These are phyloP conservation scores for Lasiommata megera DNA, from an alignment of 2,888 invertebrate species.

Conservation along the genomic window DNA sequence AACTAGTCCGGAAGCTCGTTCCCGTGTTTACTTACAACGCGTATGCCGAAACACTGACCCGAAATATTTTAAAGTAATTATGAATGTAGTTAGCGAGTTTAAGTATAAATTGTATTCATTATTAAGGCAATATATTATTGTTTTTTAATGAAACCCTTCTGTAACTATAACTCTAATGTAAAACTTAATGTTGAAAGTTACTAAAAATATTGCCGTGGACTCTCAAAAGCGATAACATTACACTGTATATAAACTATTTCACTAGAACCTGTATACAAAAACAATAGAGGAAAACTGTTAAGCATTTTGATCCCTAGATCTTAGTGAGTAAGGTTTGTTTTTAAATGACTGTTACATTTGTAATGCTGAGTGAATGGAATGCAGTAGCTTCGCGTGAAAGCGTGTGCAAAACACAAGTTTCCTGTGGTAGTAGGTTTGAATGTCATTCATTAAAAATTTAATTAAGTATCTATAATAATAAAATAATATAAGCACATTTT, in stretches of 20 bases:
- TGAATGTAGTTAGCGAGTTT: no score
- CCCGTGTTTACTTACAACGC: no score
- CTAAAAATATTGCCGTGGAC: background rate
- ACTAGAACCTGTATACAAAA: background rate
- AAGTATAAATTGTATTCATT: no score
- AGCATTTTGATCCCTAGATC: slow-evolving; percentile 20
- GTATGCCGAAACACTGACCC: no score
- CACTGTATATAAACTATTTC: slow-evolving; percentile 9
- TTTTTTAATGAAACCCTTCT: no score
- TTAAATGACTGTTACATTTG: slow-evolving; percentile 9
- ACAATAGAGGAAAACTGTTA: background rate
- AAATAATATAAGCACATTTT: slow-evolving; percentile 26
- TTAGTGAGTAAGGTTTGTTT: slow-evolving; percentile 8
- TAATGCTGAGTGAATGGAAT: slow-evolving; percentile 19
- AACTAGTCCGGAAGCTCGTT: no score
- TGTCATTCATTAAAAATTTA: slow-evolving; percentile 18
- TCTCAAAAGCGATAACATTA: slow-evolving; percentile 3
- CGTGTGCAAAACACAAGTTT: slow-evolving; percentile 28
- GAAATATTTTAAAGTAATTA: no score
- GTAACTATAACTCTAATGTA: background rate
- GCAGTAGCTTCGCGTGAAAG: slow-evolving; percentile 17
- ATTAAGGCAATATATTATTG: no score
- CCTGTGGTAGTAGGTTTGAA: slow-evolving; percentile 25
- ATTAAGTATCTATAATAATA: slow-evolving; percentile 27
- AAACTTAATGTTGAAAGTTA: background rate